phyloP scores from a whole-genome alignment of 2,888 invertebrate genomes.

The Apamea sordens region DNA sequence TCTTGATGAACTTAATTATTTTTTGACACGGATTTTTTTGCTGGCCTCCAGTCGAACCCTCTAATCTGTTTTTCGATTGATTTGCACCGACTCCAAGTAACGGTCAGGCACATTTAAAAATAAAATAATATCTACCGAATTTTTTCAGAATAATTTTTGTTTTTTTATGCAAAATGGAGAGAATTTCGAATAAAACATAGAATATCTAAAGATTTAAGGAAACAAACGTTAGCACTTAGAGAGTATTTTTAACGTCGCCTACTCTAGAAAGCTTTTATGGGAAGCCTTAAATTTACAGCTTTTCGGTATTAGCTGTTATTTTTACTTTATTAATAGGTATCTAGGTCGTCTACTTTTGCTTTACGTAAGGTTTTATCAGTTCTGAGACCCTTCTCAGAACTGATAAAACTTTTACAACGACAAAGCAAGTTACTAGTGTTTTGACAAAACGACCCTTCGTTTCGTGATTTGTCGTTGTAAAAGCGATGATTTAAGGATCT shows the following conservation, averaged over 20 bases:
- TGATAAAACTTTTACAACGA: too few species aligned
- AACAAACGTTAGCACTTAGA: constrained; percentile 16
- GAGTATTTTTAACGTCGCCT: constrained; percentile 19
- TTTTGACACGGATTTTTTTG: constrained; percentile 79
- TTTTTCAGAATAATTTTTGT: constrained; percentile 41
- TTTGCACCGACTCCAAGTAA: constrained; percentile 70
- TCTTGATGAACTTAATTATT: constrained; percentile 78
- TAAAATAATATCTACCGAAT: constrained; percentile 19
- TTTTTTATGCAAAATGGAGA: neutral
- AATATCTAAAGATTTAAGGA: constrained; percentile 4
- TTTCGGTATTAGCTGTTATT: constrained; percentile 22
- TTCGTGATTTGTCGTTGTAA: neutral
- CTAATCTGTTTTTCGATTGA: constrained; percentile 76
- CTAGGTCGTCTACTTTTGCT: too few species aligned
- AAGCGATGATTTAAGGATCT: neutral
- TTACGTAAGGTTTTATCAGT: neutral
- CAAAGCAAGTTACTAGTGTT: too few species aligned
- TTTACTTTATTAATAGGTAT: constrained; percentile 7
- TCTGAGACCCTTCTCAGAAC: neutral
- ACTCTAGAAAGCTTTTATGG: constrained; percentile 38
- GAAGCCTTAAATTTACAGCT: constrained; percentile 23
- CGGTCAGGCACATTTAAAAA: constrained; percentile 58
- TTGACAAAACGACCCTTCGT: too few species aligned
- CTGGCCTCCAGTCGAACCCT: constrained; percentile 68
- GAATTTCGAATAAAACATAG: constrained; percentile 13